Conservation (phyloP, 2,888 invertebrate genomes). For the Tuberolachnus salignus region DNA sequence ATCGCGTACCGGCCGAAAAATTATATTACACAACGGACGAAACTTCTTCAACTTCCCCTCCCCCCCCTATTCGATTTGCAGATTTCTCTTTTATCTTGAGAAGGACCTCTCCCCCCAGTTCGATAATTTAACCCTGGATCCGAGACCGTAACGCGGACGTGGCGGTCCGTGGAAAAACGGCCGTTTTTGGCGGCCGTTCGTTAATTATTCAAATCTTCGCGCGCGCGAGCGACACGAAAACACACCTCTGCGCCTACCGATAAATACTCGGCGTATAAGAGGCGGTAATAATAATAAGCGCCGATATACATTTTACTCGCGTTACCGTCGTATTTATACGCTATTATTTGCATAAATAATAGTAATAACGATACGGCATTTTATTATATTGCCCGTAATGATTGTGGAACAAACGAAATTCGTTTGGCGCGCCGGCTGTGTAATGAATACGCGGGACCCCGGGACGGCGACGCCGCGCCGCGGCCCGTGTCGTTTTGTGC, state of each 20-base stretch:
- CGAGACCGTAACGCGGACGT: no score
- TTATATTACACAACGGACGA: no score
- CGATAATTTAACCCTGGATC: no score
- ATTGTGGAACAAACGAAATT: constrained; percentile 27
- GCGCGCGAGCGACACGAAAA: no score
- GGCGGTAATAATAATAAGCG: not conserved
- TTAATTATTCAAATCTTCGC: constrained; percentile 30
- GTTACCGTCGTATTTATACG: not conserved
- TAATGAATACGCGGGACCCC: constrained; percentile 16
- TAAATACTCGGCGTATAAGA: no score
- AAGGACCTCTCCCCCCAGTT: no score
- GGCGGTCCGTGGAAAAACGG: no score
- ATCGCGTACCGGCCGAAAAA: no score
- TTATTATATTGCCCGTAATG: not conserved
- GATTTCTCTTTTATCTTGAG: no score
- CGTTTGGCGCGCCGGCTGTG: constrained; percentile 39
- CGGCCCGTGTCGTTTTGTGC: not conserved
- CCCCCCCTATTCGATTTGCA: no score
- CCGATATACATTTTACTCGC: not conserved
- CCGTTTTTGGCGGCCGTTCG: constrained; percentile 15
- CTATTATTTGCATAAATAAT: constrained; percentile 11
- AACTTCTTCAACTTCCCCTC: no score
- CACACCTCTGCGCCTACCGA: no score
- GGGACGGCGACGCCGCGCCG: not conserved
- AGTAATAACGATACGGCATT: not conserved